Conservation (phyloP, 1,140 invertebrate species). For the Cylas formicarius region DNA sequence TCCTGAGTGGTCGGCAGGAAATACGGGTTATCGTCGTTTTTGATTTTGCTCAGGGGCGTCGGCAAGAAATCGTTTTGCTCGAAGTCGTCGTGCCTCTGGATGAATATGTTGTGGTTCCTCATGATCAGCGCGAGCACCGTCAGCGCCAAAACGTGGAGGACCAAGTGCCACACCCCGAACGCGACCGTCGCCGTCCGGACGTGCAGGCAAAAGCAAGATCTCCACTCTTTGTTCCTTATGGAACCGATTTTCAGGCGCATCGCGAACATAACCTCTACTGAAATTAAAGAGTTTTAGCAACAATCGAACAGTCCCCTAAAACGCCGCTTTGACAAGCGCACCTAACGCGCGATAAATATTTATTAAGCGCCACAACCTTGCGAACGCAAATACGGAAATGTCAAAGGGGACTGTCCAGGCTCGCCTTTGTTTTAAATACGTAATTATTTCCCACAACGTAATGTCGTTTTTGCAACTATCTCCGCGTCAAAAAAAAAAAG, state of each 20-base stretch:
- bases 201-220: slow-evolving; percentile 74
- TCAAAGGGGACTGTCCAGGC: too few species aligned
- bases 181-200: slow-evolving; percentile 74
- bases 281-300: too few species aligned
- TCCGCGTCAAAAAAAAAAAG: too few species aligned
- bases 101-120: slow-evolving; percentile 51
- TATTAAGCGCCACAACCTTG: too few species aligned
- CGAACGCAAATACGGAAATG: too few species aligned
- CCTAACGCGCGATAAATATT: too few species aligned
- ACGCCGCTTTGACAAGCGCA: too few species aligned
- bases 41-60: slow-evolving; percentile 60
- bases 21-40: slow-evolving; percentile 42
- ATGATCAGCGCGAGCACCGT: slow-evolving; percentile 66
- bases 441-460: too few species aligned
- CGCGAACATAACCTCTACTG: slow-evolving; percentile 56
- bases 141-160: slow-evolving; percentile 62
- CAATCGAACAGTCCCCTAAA: too few species aligned
- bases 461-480: too few species aligned
- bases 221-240: slow-evolving; percentile 60
- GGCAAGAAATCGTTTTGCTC: slow-evolving; percentile 48
- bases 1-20: slow-evolving; percentile 51
- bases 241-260: slow-evolving; percentile 57
- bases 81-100: slow-evolving; percentile 25
- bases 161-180: slow-evolving; percentile 74
- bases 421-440: too few species aligned